A percentile compares a stretch with the other conserved stretches of the same genome.
Evolutionary conservation across 2,113 vertebrate species (phyloP).

Genomic region (Bubo scandiacus): DNA sequence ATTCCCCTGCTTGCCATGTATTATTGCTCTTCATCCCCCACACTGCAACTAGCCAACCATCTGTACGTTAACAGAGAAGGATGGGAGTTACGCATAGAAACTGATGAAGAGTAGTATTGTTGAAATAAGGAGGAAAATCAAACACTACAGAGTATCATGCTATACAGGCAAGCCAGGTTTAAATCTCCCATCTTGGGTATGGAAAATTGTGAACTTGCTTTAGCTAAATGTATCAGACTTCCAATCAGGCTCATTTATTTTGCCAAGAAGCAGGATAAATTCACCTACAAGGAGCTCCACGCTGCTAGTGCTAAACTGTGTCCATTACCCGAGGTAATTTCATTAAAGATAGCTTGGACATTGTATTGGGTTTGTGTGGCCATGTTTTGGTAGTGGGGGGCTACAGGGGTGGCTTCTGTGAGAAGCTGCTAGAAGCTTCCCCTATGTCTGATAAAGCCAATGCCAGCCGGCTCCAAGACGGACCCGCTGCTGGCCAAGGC

Average conservation of each 20-base stretch:
- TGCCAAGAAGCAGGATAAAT: not conserved
- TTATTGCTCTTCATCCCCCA: not conserved
- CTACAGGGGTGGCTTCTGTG: not conserved
- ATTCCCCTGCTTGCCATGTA: not conserved
- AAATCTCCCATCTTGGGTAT: not conserved
- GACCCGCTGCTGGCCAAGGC: not conserved
- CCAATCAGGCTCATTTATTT: not conserved
- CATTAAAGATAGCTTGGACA: not conserved
- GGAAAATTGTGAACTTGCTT: not conserved
- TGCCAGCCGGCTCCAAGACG: fast-evolving
- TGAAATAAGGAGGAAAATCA: not conserved
- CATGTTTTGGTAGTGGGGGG: not conserved
- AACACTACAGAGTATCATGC: not conserved
- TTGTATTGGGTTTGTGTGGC: not conserved
- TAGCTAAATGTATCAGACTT: not conserved
- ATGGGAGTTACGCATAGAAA: not conserved
- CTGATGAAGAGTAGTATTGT: fast-evolving
- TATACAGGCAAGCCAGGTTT: not conserved
- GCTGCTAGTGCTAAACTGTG: not conserved
- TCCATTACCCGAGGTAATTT: not conserved
- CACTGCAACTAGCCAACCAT: not conserved
- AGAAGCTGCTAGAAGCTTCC: not conserved
- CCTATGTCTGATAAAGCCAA: not conserved
- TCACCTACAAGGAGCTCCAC: not conserved
- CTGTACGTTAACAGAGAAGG: not conserved